phyloP scores from a whole-genome alignment of 2,797 vertebrate species.

The Sparus aurata region DNA sequence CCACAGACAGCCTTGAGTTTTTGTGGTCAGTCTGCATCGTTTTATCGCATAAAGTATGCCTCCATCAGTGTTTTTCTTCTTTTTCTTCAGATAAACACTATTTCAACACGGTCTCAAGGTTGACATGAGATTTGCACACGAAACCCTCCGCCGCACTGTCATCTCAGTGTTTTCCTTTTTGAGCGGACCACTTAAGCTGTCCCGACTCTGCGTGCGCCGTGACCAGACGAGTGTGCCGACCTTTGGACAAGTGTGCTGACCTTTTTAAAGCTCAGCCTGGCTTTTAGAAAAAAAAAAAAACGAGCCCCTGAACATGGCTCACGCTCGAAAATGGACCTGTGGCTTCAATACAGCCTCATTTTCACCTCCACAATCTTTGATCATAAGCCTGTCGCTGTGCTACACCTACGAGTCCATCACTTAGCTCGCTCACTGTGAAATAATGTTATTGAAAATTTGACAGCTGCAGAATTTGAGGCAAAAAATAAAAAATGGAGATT shows the following conservation, averaged over 20 bases:
- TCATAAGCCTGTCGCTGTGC: not conserved
- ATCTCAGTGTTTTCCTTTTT: not conserved
- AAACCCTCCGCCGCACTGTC: accelerated
- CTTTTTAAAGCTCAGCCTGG: constrained; percentile 34
- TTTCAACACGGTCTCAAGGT: not conserved
- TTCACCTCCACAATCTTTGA: constrained; percentile 4
- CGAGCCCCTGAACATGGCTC: not conserved
- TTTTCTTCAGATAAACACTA: not conserved
- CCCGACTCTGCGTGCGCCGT: not conserved
- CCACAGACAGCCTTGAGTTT: not conserved
- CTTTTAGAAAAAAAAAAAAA: constrained; percentile 12
- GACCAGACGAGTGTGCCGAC: constrained; percentile 4
- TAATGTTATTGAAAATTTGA: constrained; percentile 8
- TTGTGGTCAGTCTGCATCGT: not conserved
- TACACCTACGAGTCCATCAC: not conserved
- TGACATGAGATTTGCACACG: not conserved
- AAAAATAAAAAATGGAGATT: not conserved
- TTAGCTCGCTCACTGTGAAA: constrained; percentile 37
- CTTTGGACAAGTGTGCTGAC: constrained; percentile 34
- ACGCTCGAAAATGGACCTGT: not conserved
- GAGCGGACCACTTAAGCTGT: constrained; percentile 12
- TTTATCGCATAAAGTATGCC: not conserved
- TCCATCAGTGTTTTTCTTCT: not conserved
- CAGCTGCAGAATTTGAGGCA: not conserved
- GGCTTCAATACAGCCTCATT: not conserved